phyloP scores from a whole-genome alignment of 2,113 vertebrate genomes.

The Cardinalis cardinalis region DNA sequence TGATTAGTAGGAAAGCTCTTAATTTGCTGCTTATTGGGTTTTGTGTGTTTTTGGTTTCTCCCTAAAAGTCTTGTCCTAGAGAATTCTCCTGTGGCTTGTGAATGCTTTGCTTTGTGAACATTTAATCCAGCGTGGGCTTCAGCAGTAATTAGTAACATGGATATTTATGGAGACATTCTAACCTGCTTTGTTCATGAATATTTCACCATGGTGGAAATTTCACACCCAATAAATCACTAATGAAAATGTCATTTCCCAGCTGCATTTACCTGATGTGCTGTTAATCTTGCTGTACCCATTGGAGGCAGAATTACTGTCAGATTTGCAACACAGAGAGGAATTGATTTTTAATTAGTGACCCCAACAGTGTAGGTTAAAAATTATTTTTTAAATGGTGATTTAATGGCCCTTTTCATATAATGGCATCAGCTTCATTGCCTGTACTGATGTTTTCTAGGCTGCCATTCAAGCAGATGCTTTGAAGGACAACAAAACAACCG shows the following conservation, averaged over 20 bases:
- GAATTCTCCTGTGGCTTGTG: constrained; percentile 25
- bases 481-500: background rate
- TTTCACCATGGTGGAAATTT: constrained; percentile 69
- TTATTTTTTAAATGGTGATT: constrained; percentile 58
- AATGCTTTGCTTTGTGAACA: constrained; percentile 49
- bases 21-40: constrained; percentile 27
- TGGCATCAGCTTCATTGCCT: background rate
- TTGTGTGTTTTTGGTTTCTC: constrained; percentile 27
- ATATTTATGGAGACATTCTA: constrained; percentile 59
- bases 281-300: constrained; percentile 73
- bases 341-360: constrained; percentile 78
- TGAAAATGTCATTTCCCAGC: constrained; percentile 79
- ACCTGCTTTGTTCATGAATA: constrained; percentile 67
- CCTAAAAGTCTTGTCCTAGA: constrained; percentile 29
- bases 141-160: constrained; percentile 65
- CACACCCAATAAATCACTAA: constrained; percentile 78
- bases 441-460: background rate
- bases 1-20: constrained; percentile 31
- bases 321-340: constrained; percentile 64
- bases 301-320: constrained; percentile 72
- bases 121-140: constrained; percentile 43
- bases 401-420: constrained; percentile 8
- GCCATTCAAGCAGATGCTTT: background rate
- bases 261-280: constrained; percentile 72
- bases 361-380: constrained; percentile 68